Base-by-base conservation (phyloP, 1,140 invertebrate species). In the Ceratitis capitata region DNA sequence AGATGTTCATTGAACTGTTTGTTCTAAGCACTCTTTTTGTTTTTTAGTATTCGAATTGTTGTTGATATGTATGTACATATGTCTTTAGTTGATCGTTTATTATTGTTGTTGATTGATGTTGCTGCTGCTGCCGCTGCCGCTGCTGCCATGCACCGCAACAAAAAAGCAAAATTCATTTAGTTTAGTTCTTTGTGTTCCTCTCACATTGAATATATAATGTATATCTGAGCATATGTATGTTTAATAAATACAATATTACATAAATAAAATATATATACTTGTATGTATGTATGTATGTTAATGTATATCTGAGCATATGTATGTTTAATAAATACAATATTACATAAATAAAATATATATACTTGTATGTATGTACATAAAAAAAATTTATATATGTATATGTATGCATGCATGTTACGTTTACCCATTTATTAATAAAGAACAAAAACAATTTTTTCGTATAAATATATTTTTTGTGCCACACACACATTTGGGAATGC, bases 401-500 rank as follows among this genome's bases (percentile, higher is more conserved):
- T 82, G 47, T 83, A 51, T 51, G 82, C 45, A 51, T 51, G 49
- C 26, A 35, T 51, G 14, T 35, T 53, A n/a, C n/a, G n/a, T n/a
- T 53, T 32, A 32, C 9, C 6, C 16, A 32, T 12, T 14, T 7
- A 83, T 53, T 83, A 83, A 83, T 83, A 74, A 45, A n/a, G n/a
- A n/a, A n/a, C 26, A 64, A 78, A 69, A 45, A 47, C 19, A 47
- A 42, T 84, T 84, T 12, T 39, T 85, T 47, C 47, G 23, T 61
- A 29, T 61, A 61, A 61, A 61, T 26, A 61, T 61, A n/a, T n/a
- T n/a, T n/a, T 61, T 61, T 19, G n/a, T 61, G 56, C 56, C 56
- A 61, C 49, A 42, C 47, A n/a, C n/a, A n/a, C n/a, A 56, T 74
- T 45, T 87, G 87, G 92, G 94, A 94, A 97, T 98, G 94, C 97